Conservation (phyloP, 2,797 vertebrate genomes). For the Myotis daubentonii region DNA sequence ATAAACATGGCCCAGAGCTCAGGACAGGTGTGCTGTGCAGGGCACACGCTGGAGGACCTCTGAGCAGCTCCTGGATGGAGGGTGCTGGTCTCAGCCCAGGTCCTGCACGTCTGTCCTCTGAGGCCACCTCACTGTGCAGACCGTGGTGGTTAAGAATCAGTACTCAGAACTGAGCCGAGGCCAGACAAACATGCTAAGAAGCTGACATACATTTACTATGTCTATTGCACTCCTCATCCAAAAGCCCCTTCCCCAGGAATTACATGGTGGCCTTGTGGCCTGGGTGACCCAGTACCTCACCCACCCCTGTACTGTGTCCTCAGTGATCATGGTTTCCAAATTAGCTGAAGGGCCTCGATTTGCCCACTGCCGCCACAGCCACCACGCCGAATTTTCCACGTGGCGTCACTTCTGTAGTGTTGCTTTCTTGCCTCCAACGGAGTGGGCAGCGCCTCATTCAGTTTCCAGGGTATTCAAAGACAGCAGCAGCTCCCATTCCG, state of each 20-base stretch:
- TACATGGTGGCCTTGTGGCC: neutral
- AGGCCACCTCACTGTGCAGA: neutral
- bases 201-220: neutral
- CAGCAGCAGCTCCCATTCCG: conserved; percentile 94
- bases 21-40: neutral
- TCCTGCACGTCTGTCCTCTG: neutral
- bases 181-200: neutral
- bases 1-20: neutral
- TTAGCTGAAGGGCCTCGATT: neutral
- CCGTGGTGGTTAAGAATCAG: neutral
- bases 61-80: neutral
- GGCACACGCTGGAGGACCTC: neutral
- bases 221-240: accelerated
- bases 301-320: neutral
- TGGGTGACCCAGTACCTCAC: neutral
- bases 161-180: neutral
- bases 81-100: neutral
- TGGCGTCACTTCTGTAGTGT: neutral
- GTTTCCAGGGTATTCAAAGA: conserved; percentile 90
- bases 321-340: neutral
- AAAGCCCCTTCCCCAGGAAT: neutral
- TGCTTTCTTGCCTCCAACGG: neutral
- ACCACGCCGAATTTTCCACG: accelerated
- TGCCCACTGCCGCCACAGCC: neutral
- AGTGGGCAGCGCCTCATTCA: neutral